Conservation (phyloP, 1,140 invertebrate genomes). For the Drosophila setifemur region DNA sequence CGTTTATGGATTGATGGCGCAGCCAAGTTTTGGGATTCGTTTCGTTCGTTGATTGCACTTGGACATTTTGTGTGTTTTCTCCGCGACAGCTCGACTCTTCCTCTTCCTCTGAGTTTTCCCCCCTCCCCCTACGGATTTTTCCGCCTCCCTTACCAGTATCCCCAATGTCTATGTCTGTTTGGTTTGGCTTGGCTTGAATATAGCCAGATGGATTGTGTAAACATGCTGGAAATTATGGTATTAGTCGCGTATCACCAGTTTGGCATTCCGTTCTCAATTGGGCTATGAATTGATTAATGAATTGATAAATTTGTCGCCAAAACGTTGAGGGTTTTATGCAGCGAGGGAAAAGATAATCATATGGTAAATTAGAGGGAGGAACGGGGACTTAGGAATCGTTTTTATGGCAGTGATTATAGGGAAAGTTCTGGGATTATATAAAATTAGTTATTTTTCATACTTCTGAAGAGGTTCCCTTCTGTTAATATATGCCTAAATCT, state of each 20-base stretch:
- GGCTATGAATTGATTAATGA: slow-evolving; percentile 51
- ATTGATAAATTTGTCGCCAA: slow-evolving; percentile 39
- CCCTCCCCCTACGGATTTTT: not conserved
- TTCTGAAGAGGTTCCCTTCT: too few species aligned
- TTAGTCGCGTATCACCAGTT: slow-evolving; percentile 52
- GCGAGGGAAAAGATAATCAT: slow-evolving; percentile 9
- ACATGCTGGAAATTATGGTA: slow-evolving; percentile 77
- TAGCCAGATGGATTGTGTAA: slow-evolving; percentile 82
- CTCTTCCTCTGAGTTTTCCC: not conserved
- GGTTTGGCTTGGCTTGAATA: slow-evolving; percentile 57
- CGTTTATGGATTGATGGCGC: slow-evolving; percentile 67
- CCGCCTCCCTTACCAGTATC: not conserved
- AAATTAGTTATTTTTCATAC: too few species aligned
- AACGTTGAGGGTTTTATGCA: not conserved
- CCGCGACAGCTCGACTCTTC: not conserved
- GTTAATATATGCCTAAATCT: too few species aligned
- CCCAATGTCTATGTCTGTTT: slow-evolving; percentile 44
- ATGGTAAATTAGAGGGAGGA: slow-evolving; percentile 12
- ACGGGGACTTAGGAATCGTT: not conserved
- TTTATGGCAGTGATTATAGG: not conserved
- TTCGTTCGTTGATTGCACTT: slow-evolving; percentile 54
- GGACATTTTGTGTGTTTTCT: slow-evolving; percentile 48
- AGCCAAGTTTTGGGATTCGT: slow-evolving; percentile 34
- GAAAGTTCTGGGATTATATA: too few species aligned
- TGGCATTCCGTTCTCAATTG: slow-evolving; percentile 46